A percentile compares a stretch with the other conserved stretches of the same genome.
These are phyloP conservation scores for Athrips mouffetella DNA, from an alignment of 2,888 invertebrate genomes.

Conservation along the genomic window DNA sequence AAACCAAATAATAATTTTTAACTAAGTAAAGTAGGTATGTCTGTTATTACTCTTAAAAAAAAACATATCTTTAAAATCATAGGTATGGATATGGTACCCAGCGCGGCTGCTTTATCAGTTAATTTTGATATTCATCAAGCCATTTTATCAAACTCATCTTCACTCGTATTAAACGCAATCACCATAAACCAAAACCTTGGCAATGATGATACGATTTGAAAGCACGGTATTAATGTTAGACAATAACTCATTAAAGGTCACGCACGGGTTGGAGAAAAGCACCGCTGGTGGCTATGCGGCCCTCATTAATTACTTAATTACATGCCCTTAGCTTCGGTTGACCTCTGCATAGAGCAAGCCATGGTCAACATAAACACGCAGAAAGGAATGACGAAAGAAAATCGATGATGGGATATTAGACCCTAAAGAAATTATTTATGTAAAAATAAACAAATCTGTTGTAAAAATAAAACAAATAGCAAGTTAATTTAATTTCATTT, in stretches of 20 bases:
- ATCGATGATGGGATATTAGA: not conserved
- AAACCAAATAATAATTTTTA: too few species aligned
- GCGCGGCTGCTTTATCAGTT: too few species aligned
- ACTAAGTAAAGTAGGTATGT: too few species aligned
- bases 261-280: conserved; percentile 25
- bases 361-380: not conserved
- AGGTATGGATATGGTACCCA: too few species aligned
- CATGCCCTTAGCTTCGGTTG: conserved; percentile 34
- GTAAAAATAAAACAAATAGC: too few species aligned
- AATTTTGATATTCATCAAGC: too few species aligned
- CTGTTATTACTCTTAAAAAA: too few species aligned
- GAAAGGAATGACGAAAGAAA: not conserved
- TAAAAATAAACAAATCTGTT: not conserved
- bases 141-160: too few species aligned
- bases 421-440: not conserved
- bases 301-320: conserved; percentile 38
- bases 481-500: too few species aligned
- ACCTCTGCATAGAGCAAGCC: conserved; percentile 14
- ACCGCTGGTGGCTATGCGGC: conserved; percentile 26
- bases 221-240: conserved; percentile 30
- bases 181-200: not conserved
- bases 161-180: too few species aligned
- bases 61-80: too few species aligned
- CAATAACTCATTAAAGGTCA: conserved; percentile 42
- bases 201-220: conserved; percentile 31